A percentile compares a stretch with the other conserved stretches of the same genome.
phyloP scores from a whole-genome alignment of 2,113 vertebrate species.

The Philantomba maxwellii region DNA sequence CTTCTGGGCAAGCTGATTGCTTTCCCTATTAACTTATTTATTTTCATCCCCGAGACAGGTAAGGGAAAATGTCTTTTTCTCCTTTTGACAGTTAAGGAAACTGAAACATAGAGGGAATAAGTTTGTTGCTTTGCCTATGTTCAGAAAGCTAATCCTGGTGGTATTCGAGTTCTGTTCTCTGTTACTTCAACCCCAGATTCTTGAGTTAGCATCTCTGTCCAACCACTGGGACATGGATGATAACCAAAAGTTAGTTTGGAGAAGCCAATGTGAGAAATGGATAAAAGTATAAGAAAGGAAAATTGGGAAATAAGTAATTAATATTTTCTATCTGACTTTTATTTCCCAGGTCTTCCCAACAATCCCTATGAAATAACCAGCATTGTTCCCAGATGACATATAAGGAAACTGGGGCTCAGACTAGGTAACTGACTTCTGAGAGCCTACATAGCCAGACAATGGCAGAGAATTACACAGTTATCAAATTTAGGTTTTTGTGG shows the following conservation, averaged over 20 bases:
- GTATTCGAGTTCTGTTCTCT: not conserved
- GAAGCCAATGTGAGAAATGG: not conserved
- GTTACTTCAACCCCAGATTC: not conserved
- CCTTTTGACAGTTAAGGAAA: not conserved
- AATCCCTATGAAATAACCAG: not conserved
- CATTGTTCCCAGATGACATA: not conserved
- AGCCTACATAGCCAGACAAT: not conserved
- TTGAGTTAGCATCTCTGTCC: not conserved
- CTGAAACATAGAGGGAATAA: not conserved
- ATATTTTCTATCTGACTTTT: not conserved
- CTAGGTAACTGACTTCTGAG: not conserved
- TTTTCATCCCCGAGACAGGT: slow-evolving; percentile 13
- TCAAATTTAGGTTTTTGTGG: not conserved
- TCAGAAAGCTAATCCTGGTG: not conserved
- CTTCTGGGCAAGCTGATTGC: not conserved
- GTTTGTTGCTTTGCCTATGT: not conserved
- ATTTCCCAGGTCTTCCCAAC: not conserved
- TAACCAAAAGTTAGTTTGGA: not conserved
- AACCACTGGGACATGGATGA: not conserved
- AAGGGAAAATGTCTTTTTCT: not conserved
- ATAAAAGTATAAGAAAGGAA: not conserved
- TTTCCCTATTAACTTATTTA: slow-evolving; percentile 34
- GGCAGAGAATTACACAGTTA: not conserved
- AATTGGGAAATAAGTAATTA: not conserved
- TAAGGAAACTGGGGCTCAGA: not conserved